phyloP scores from a whole-genome alignment of 2,797 vertebrate genomes.

The Adrianichthys oophorus region DNA sequence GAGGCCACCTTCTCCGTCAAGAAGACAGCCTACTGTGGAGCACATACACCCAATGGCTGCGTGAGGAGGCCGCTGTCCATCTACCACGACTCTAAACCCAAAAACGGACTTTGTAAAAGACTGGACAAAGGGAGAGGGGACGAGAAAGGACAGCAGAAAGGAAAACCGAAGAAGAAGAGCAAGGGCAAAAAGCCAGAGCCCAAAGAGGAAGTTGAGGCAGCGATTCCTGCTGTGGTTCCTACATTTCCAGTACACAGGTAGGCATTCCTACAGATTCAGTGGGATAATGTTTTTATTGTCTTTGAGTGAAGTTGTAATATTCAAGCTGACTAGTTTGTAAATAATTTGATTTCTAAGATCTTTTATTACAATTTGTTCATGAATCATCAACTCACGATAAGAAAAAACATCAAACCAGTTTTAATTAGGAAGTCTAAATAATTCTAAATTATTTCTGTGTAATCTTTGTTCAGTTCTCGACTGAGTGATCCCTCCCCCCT shows the following conservation, averaged over 20 bases:
- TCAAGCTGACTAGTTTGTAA: no score
- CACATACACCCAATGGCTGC: conserved; percentile 86
- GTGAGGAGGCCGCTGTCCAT: conserved; percentile 87
- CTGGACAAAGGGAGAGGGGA: conserved; percentile 68
- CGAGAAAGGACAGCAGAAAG: conserved; percentile 80
- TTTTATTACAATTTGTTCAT: no score
- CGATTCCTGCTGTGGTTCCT: conserved; percentile 81
- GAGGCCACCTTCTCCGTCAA: conserved; percentile 90
- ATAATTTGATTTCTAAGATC: no score
- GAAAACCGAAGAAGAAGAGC: conserved; percentile 86
- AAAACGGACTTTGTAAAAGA: conserved; percentile 88
- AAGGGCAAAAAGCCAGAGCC: conserved; percentile 76
- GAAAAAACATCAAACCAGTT: no score
- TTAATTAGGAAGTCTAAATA: no score
- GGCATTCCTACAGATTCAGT: conserved; percentile 73
- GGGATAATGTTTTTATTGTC: background rate
- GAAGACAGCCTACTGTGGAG: conserved; percentile 94
- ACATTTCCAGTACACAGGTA: conserved; percentile 94
- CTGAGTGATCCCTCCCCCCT: no score
- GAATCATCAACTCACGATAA: no score
- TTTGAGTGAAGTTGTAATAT: background rate
- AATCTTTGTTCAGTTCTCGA: no score
- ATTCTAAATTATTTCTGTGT: no score
- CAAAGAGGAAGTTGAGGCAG: conserved; percentile 70
- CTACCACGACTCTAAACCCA: conserved; percentile 86